These are phyloP conservation scores for Scaptodrosophila latifasciaeformis DNA, from an alignment of 2,888 invertebrate genomes.

Conservation along the genomic window DNA sequence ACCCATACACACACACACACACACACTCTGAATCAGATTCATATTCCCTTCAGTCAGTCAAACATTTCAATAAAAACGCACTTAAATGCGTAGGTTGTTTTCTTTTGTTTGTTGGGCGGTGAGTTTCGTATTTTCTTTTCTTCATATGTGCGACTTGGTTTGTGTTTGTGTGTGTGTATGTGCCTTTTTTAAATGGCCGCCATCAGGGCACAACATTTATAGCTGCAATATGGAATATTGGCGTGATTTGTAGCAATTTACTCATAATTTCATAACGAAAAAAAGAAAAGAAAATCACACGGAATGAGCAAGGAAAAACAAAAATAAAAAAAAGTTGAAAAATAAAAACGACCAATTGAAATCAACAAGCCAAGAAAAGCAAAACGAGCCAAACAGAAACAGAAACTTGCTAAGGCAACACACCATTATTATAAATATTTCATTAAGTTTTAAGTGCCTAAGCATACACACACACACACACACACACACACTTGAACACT, in stretches of 20 bases:
- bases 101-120: not conserved
- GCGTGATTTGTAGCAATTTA: conserved; percentile 59
- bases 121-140: not conserved
- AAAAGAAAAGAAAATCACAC: not conserved
- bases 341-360: too few relatives aligned
- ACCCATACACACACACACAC: too few relatives aligned
- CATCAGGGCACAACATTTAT: conserved; percentile 39
- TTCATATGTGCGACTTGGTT: not conserved
- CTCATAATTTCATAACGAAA: conserved; percentile 33
- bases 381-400: too few relatives aligned
- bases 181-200: conserved; percentile 11
- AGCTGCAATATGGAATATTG: conserved; percentile 42
- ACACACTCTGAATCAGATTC: too few relatives aligned
- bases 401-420: not conserved
- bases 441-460: conserved; percentile 62
- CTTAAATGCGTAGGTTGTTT: not conserved
- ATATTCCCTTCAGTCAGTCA: conserved; percentile 22
- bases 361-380: too few relatives aligned
- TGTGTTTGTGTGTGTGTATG: not conserved
- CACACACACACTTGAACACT: conserved; percentile 1
- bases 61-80: conserved; percentile 27
- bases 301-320: not conserved
- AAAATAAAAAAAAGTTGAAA: conserved; percentile 17
- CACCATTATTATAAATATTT: conserved; percentile 60
- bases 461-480: conserved; percentile 21